Conservation (phyloP, 2,113 vertebrate genomes). For the Upupa epops region DNA sequence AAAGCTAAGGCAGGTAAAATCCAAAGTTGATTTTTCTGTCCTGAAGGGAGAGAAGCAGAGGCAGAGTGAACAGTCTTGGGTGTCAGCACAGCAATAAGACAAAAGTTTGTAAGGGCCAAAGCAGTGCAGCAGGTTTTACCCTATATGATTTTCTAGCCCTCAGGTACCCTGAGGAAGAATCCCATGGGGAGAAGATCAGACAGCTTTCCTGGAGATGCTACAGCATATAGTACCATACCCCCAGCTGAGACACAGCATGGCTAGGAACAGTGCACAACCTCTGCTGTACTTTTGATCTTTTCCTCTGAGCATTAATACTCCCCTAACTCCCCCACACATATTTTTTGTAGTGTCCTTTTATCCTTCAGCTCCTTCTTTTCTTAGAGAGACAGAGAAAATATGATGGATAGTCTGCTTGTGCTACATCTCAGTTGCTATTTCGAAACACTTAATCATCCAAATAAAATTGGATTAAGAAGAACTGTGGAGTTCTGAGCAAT, state of each 20-base stretch:
- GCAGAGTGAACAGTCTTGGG: background rate
- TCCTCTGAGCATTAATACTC: background rate
- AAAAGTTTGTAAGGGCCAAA: background rate
- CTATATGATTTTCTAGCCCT: background rate
- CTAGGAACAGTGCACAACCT: background rate
- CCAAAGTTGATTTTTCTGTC: background rate
- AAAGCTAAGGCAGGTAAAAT: background rate
- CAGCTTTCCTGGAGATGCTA: background rate
- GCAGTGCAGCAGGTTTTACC: background rate
- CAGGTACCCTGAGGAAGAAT: background rate
- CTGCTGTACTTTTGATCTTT: background rate
- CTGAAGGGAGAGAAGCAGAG: background rate
- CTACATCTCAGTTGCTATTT: background rate
- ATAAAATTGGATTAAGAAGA: constrained; percentile 30
- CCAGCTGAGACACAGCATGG: background rate
- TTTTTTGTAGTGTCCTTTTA: background rate
- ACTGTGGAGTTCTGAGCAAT: background rate
- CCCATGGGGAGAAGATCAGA: background rate
- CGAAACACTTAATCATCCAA: background rate
- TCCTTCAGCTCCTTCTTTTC: background rate
- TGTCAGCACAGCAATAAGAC: background rate
- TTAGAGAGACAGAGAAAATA: background rate
- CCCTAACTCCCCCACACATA: background rate
- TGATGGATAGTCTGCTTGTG: background rate
- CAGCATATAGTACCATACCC: background rate